Base-by-base conservation (phyloP, 2,888 invertebrate genomes). In the Eudasyphora cyanicolor region DNA sequence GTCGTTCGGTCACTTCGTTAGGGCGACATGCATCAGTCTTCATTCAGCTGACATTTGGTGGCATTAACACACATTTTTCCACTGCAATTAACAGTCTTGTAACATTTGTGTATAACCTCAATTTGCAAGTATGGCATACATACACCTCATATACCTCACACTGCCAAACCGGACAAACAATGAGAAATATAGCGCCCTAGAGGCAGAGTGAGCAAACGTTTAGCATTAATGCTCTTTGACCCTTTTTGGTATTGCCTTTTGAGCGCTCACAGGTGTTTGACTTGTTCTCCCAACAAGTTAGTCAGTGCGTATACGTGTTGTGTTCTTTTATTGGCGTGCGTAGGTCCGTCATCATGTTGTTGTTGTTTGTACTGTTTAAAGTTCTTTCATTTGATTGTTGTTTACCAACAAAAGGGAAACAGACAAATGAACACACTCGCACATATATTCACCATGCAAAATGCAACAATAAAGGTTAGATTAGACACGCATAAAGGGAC, bases 91-190 rank as follows among this genome's bases (percentile, higher is more conserved):
- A 1, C 69, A 49, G 74, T 62, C 73, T 69, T 81, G 54, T 69
- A 32, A 73, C 57, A 79, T 73, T 76, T 67, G n/a, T 71, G 77
- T 71, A 32, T 49, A 80, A 82, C 79, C 77, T 62, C 82, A 73
- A 77, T 83, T 76, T 79, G 57, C 76, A 79, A 60, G 60, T 24
- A 45, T 12, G n/a, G 14, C 45, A 79, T 21, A 35, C 21, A 70
- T n/a, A n/a, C n/a, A n/a, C n/a, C n/a, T n/a, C n/a, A n/a, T n/a
- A n/a, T n/a, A n/a, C n/a, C 24, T 24, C 64, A 29, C 19, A 51
- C 51, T 77, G n/a, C 12, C 64, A 64, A n/a, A 60, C 64, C 1
- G 17, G 35, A 38, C 19, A 29, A 60, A 27, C n/a, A n/a, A n/a
- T n/a, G n/a, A 12, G 10, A 12, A 54, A 54, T 21, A 54, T 21